Evolutionary conservation across 2,113 vertebrate genomes (phyloP).

Genomic region (Gobius niger): DNA sequence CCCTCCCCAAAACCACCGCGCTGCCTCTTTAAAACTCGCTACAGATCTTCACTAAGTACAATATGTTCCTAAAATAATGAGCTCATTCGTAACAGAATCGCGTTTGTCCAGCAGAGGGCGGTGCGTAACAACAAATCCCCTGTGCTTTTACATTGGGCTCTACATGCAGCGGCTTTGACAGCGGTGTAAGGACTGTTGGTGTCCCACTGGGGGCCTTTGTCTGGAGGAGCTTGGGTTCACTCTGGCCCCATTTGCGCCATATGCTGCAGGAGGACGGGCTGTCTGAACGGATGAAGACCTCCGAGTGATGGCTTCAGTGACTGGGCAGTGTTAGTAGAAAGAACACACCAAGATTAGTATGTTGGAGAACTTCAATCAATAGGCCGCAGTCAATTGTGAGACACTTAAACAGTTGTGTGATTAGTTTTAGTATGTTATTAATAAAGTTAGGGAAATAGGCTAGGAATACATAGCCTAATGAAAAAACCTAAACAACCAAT

Average conservation of each 20-base stretch:
- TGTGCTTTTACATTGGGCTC: not conserved
- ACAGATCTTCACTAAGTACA: constrained; percentile 48
- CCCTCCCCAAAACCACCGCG: constrained; percentile 36
- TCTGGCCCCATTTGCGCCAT: constrained; percentile 59
- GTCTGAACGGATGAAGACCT: constrained; percentile 57
- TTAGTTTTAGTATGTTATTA: too few relatives aligned
- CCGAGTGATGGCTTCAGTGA: constrained; percentile 56
- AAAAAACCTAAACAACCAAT: too few relatives aligned
- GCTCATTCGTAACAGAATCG: not conserved
- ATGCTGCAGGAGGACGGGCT: constrained; percentile 47
- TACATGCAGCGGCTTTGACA: constrained; percentile 20
- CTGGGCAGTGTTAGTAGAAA: constrained; percentile 8
- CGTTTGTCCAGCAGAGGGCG: constrained; percentile 50
- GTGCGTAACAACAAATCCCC: constrained; percentile 35
- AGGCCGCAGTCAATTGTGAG: too few relatives aligned
- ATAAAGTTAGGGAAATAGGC: too few relatives aligned
- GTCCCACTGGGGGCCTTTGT: constrained; percentile 67
- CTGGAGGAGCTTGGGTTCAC: constrained; percentile 45
- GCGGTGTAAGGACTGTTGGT: constrained; percentile 45
- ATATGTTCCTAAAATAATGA: constrained; percentile 37
- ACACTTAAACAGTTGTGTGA: not conserved
- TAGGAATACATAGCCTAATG: too few relatives aligned
- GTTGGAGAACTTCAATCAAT: too few relatives aligned
- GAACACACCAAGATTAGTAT: too few relatives aligned
- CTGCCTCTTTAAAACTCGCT: constrained; percentile 42